Evolutionary conservation across 2,888 invertebrate species (phyloP).

Genomic region (Alentia gelatinosa): DNA sequence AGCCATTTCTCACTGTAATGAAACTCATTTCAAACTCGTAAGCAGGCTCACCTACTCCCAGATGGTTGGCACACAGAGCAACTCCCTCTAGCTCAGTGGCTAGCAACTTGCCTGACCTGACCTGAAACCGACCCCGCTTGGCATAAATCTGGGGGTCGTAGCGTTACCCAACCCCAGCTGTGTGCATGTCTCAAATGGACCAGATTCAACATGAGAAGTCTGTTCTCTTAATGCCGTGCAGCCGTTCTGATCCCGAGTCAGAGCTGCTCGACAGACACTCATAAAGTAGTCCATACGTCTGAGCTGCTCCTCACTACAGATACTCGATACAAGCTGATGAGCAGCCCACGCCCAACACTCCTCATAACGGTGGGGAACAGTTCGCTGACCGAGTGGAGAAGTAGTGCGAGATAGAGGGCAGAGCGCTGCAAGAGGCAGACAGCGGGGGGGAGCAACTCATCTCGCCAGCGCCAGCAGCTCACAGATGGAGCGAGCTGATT

Average conservation of each 20-base stretch:
- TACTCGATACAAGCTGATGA: too few relatives aligned
- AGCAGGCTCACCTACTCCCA: background rate
- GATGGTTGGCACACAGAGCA: background rate
- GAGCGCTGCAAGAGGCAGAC: background rate
- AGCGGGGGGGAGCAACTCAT: background rate
- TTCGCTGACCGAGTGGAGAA: background rate
- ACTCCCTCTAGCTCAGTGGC: background rate
- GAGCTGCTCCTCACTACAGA: background rate
- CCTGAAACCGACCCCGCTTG: background rate
- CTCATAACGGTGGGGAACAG: background rate
- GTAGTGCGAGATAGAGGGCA: background rate
- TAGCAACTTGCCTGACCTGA: background rate
- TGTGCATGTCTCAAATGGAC: background rate
- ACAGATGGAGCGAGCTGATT: slow-evolving; percentile 4
- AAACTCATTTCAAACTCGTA: slow-evolving; percentile 47
- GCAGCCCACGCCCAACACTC: background rate
- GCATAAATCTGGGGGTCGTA: background rate
- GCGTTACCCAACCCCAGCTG: slow-evolving; percentile 30
- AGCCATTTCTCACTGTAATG: slow-evolving; percentile 43
- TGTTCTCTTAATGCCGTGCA: background rate
- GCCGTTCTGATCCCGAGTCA: background rate
- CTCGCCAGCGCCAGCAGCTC: background rate
- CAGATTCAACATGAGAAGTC: slow-evolving; percentile 4
- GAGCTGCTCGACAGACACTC: background rate
- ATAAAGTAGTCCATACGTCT: background rate